Percentiles rank a stretch among this genome's conserved stretches.
These are phyloP conservation scores for Felis chaus DNA, from an alignment of 2,113 vertebrate genomes.

Conservation along the genomic window DNA sequence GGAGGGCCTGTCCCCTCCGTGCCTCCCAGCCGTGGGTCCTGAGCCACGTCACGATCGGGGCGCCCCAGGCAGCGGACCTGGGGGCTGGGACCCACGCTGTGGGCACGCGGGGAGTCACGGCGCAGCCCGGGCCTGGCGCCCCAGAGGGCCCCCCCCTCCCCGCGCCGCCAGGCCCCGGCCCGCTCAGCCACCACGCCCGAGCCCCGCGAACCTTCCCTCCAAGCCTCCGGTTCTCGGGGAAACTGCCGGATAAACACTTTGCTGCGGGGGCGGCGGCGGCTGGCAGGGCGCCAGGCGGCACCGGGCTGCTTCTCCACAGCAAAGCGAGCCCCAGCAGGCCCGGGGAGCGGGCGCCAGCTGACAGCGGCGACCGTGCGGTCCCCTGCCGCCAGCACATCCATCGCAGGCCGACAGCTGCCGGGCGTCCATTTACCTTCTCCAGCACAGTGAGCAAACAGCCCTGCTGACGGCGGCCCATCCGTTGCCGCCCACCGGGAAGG, in stretches of 20 bases:
- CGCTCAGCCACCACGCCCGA: not conserved
- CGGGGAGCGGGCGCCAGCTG: conserved; percentile 87
- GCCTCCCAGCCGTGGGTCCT: conserved; percentile 70
- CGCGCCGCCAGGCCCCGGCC: fast-evolving
- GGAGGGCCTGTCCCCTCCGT: fast-evolving
- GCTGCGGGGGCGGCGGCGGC: conserved; percentile 17
- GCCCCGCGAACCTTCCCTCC: conserved; percentile 60
- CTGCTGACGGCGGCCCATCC: conserved; percentile 88
- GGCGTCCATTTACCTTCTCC: conserved; percentile 95
- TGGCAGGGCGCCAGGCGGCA: conserved; percentile 88
- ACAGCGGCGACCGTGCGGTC: conserved; percentile 89
- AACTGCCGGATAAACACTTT: conserved; percentile 83
- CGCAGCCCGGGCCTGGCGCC: fast-evolving
- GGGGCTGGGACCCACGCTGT: fast-evolving
- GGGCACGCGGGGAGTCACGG: fast-evolving
- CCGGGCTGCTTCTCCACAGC: conserved; percentile 94
- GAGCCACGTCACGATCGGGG: conserved; percentile 35
- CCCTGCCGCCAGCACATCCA: conserved; percentile 86
- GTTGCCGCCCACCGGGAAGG: conserved; percentile 17
- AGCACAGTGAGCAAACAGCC: conserved; percentile 95
- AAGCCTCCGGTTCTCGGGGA: conserved; percentile 75
- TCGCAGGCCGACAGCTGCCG: conserved; percentile 93
- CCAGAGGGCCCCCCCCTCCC: not conserved
- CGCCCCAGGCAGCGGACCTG: conserved; percentile 20
- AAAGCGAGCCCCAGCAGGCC: conserved; percentile 95